Base-by-base conservation (phyloP, 2,113 vertebrate genomes). In the Erinaceus europaeus region DNA sequence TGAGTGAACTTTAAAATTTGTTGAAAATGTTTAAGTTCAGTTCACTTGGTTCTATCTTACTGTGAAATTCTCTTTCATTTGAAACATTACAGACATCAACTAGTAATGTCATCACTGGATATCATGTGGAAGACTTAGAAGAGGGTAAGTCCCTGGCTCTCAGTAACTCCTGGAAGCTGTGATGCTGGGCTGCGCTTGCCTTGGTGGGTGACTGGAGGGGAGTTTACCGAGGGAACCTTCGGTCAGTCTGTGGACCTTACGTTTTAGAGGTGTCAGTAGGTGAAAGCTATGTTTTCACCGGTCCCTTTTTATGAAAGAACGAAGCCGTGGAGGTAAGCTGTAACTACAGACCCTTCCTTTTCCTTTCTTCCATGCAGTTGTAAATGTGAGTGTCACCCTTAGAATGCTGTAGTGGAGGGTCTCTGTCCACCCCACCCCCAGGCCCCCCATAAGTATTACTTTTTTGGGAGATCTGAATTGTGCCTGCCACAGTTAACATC, bases 71-170 rank as follows among this genome's bases (percentile, higher is more conserved):
- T 82, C 61, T 95, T 94, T 78, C 68, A 48, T 94, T 95, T 96
- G 85, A 76, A 93, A 90, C 77, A 87, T 97, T 97, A 42, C 94
- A 98, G 97, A 95, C 93, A 92, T 97, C 97, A 94, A 91, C 96
- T 94, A 95, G 96, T 93, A 97, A 96, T 75, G 93, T 95, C 82
- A 94, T 97, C 17, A 97, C 97, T 79, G 96, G 96, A 92, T 97
- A 96, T 91, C 97, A 95, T 25, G 68, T 92, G 90, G 97, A 97
- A 94, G 97, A 97, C 94, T 92, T 97, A 83, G 97, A 97, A 84
- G 97, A 97, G 89, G 97, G 97, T 98, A 97, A 67, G 96, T 94
- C 86, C 80, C 71, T 74, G 75, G 44, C 34, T 50, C 48, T 71
- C 10, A 40, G 21, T 46, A 48, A 13, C 20, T 71, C 89, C 34